These are phyloP conservation scores for Diplazon laetatorius DNA, from an alignment of 2,888 invertebrate species.

Conservation along the genomic window DNA sequence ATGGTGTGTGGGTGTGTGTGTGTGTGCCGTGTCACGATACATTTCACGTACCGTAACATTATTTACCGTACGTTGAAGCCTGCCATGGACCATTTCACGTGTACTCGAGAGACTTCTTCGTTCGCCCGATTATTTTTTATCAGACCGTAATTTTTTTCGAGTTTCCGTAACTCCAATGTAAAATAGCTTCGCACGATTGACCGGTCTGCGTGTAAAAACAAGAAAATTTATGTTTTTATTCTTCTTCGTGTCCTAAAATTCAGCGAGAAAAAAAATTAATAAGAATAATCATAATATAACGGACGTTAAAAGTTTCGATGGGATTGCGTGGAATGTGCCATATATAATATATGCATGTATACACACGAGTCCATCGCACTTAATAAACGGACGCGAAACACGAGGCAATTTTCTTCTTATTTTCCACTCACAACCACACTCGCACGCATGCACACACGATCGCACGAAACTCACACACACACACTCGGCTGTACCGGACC, in stretches of 20 bases:
- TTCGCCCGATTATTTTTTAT: neutral
- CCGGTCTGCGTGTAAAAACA: too few relatives aligned
- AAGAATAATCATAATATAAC: too few relatives aligned
- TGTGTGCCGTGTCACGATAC: slow-evolving; percentile 14
- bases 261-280: neutral
- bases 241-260: neutral
- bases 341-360: too few relatives aligned
- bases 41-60: slow-evolving; percentile 2
- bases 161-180: too few relatives aligned
- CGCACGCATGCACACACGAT: slow-evolving; percentile 18
- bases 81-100: neutral
- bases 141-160: too few relatives aligned
- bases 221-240: too few relatives aligned
- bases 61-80: neutral
- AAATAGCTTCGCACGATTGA: too few relatives aligned
- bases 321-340: neutral
- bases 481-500: neutral
- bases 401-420: slow-evolving; percentile 68
- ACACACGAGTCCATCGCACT: slow-evolving; percentile 57
- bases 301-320: neutral
- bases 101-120: neutral
- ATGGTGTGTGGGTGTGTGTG: neutral
- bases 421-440: slow-evolving; percentile 18
- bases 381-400: slow-evolving; percentile 74
- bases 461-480: neutral